Conservation (phyloP, 2,797 vertebrate species). For the Alectoris magna region DNA sequence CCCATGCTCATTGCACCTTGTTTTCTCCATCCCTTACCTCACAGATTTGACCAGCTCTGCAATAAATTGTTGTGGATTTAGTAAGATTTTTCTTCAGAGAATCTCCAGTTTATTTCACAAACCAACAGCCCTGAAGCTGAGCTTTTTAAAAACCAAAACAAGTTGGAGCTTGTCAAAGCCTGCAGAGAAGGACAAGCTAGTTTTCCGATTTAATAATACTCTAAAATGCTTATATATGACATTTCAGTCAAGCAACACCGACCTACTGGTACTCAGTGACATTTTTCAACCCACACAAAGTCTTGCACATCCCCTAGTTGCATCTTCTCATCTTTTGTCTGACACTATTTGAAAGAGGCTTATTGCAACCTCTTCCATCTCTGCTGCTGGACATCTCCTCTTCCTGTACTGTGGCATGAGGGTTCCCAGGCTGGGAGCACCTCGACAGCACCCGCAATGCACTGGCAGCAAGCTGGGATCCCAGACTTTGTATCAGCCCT, state of each 20-base stretch:
- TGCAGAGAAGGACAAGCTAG: neutral
- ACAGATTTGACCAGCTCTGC: neutral
- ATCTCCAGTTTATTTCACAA: neutral
- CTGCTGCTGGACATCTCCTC: neutral
- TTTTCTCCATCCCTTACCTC: neutral
- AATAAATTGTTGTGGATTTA: neutral
- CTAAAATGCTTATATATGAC: slow-evolving; percentile 28
- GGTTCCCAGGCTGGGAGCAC: neutral
- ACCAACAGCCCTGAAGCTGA: neutral
- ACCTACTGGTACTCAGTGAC: neutral
- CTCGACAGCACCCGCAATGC: neutral
- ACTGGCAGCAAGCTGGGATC: neutral
- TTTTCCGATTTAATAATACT: slow-evolving; percentile 27
- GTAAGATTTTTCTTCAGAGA: neutral
- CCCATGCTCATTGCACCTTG: neutral
- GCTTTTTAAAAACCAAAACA: slow-evolving; percentile 25
- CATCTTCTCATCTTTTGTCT: neutral
- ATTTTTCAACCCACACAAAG: neutral
- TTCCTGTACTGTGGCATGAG: neutral
- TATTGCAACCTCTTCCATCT: neutral
- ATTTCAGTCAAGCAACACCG: slow-evolving; percentile 17
- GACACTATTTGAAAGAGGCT: neutral
- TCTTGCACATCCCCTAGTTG: neutral
- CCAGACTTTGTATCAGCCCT: rapidly evolving
- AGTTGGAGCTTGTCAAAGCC: slow-evolving; percentile 31